Conservation (phyloP, 2,797 vertebrate genomes). For the Leptoclinus maculatus region DNA sequence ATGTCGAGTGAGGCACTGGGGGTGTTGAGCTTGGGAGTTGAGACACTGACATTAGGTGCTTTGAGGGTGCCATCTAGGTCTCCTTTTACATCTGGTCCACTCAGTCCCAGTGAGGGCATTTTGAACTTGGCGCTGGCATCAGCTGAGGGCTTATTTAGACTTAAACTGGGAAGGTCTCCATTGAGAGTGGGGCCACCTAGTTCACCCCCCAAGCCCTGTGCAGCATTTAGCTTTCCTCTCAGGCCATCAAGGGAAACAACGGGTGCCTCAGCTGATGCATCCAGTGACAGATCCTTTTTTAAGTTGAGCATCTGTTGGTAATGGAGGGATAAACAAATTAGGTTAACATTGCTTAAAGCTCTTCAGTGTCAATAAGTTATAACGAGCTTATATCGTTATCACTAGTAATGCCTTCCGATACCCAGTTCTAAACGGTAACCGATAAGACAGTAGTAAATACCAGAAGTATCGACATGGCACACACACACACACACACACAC, state of each 20-base stretch:
- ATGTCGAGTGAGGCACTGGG: conserved; percentile 63
- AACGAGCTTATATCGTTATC: background rate
- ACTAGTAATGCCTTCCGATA: background rate
- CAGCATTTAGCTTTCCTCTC: conserved; percentile 62
- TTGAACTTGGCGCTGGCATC: conserved; percentile 47
- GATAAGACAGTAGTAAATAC: no score
- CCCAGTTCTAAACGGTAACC: no score
- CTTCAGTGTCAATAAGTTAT: background rate
- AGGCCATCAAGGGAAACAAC: conserved; percentile 54
- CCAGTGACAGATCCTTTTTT: conserved; percentile 51
- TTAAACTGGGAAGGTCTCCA: conserved; percentile 66
- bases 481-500: no score
- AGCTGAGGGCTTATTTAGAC: conserved; percentile 45
- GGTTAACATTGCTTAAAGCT: conserved; percentile 3
- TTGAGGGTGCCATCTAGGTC: conserved; percentile 64
- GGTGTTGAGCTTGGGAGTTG: conserved; percentile 59
- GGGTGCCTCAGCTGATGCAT: conserved; percentile 61
- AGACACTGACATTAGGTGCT: conserved; percentile 62
- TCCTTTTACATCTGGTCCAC: conserved; percentile 68
- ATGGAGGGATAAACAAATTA: conserved; percentile 27
- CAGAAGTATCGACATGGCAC: no score
- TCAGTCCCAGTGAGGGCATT: conserved; percentile 62
- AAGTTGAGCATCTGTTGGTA: conserved; percentile 62
- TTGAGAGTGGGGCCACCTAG: conserved; percentile 67
- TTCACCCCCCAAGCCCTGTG: conserved; percentile 46